Evolutionary conservation across 2,797 vertebrate species (phyloP).

Genomic region (Hemitrygon akajei): DNA sequence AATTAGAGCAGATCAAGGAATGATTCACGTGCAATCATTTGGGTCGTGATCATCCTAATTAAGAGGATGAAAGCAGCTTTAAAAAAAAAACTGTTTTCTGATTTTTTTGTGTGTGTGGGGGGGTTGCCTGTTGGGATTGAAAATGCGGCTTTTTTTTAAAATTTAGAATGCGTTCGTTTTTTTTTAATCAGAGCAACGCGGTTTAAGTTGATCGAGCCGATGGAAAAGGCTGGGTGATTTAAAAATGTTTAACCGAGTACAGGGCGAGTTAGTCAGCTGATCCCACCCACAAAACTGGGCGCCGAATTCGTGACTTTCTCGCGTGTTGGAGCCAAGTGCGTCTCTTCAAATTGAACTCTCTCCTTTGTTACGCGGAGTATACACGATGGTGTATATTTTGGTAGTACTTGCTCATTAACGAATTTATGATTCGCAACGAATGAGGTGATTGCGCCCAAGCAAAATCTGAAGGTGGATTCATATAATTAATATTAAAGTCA

Average conservation of each 20-base stretch:
- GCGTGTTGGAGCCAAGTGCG: background rate
- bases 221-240: background rate
- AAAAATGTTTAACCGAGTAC: background rate
- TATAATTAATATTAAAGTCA: background rate
- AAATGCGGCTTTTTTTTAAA: background rate
- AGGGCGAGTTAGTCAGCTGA: background rate
- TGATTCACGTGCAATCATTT: constrained; percentile 23
- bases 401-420: background rate
- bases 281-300: background rate
- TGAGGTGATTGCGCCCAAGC: background rate
- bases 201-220: background rate
- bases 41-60: constrained; percentile 5
- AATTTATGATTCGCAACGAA: background rate
- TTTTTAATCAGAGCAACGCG: background rate
- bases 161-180: no score
- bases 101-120: background rate
- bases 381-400: background rate
- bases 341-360: background rate
- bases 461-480: background rate
- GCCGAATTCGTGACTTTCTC: background rate
- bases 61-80: background rate
- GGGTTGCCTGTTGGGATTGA: background rate
- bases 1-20: constrained; percentile 24
- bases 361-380: background rate
- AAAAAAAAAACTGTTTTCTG: background rate